Evolutionary conservation across 37 sponge, comb jelly and placozoan species (phyloP).

Genomic region (Bolinopsis microptera): DNA sequence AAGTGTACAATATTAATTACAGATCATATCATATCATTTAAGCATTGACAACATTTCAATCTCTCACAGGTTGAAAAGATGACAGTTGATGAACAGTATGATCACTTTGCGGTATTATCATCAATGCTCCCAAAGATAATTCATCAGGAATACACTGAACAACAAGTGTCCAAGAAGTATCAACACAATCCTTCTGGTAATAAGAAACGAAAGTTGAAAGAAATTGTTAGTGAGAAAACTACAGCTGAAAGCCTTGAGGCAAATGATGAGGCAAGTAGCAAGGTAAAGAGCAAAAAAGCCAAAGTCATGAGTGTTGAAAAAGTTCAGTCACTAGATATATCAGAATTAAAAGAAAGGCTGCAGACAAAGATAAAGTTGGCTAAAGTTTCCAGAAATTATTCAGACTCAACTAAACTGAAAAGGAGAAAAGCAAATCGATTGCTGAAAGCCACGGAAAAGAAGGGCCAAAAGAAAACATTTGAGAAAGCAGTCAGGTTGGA

Average conservation of each 20-base stretch:
- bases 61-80: no score
- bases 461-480: neutral
- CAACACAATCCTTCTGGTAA: conserved; percentile 44
- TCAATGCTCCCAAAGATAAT: conserved; percentile 26
- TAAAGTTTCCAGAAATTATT: conserved; percentile 36
- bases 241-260: neutral
- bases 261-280: neutral
- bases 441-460: neutral
- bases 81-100: neutral
- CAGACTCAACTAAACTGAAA: neutral
- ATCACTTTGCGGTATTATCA: neutral
- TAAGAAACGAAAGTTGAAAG: conserved; percentile 44
- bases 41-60: no score
- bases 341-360: conserved; percentile 22
- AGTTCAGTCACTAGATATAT: neutral
- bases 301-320: conserved; percentile 63
- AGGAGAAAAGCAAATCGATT: neutral
- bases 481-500: neutral
- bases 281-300: neutral
- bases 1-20: no score
- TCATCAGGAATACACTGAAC: neutral
- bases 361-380: neutral
- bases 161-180: conserved; percentile 18
- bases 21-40: no score
- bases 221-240: neutral